Evolutionary conservation across 2,113 vertebrate species (phyloP).

Genomic region (Progne subis): DNA sequence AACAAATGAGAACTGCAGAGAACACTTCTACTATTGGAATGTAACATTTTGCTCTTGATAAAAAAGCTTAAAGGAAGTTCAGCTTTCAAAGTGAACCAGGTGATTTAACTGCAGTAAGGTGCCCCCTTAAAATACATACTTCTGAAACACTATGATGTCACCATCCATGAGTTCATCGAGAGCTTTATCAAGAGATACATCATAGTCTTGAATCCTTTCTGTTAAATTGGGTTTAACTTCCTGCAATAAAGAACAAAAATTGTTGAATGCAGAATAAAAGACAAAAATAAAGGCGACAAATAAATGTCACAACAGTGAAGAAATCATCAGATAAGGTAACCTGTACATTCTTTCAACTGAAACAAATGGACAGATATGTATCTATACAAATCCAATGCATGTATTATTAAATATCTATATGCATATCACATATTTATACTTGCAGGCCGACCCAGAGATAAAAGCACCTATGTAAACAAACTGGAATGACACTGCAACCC

Average conservation of each 20-base stretch:
- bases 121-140: slow-evolving; percentile 76
- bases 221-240: slow-evolving; percentile 99
- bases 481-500: not conserved
- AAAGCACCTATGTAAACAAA: not conserved
- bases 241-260: slow-evolving; percentile 67
- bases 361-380: not conserved
- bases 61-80: not conserved
- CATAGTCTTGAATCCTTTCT: slow-evolving; percentile 98
- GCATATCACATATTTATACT: not conserved
- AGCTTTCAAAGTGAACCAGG: not conserved
- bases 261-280: not conserved
- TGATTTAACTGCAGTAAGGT: not conserved
- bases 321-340: not conserved
- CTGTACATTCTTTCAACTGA: not conserved
- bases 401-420: not conserved
- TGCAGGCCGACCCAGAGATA: not conserved
- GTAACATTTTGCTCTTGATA: not conserved
- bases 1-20: not conserved
- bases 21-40: not conserved
- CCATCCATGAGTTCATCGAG: slow-evolving; percentile 99
- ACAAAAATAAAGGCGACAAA: not conserved
- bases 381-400: not conserved
- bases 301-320: not conserved
- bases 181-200: slow-evolving; percentile 99
- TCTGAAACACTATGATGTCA: slow-evolving; percentile 99